These are phyloP conservation scores for Philereme vetulata DNA, from an alignment of 2,888 invertebrate species.

Conservation along the genomic window DNA sequence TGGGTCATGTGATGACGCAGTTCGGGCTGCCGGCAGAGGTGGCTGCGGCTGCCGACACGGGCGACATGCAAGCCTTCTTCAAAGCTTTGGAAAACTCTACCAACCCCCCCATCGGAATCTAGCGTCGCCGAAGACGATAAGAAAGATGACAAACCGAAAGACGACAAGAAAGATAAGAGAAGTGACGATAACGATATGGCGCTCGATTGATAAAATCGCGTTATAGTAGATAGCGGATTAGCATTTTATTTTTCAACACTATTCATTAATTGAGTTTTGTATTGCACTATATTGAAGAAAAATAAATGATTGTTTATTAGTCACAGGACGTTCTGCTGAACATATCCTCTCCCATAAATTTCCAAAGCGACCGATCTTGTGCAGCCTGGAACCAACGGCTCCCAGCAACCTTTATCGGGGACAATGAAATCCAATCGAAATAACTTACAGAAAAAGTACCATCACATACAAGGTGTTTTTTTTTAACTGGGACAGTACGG, in stretches of 20 bases:
- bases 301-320: constrained; percentile 19
- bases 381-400: too few relatives aligned
- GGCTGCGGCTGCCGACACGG: constrained; percentile 94
- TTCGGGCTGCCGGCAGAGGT: constrained; percentile 96
- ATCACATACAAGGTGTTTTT: too few relatives aligned
- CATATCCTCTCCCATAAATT: too few relatives aligned
- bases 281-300: constrained; percentile 7
- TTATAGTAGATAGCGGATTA: constrained; percentile 3
- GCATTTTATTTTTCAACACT: constrained; percentile 23
- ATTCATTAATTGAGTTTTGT: constrained; percentile 15
- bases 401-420: too few relatives aligned
- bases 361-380: too few relatives aligned
- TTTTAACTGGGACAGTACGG: too few relatives aligned
- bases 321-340: too few relatives aligned
- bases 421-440: too few relatives aligned
- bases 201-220: constrained; percentile 57
- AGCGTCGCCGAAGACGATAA: constrained; percentile 62
- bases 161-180: constrained; percentile 68
- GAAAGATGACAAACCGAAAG: constrained; percentile 58
- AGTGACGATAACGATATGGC: constrained; percentile 73
- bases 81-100: constrained; percentile 92
- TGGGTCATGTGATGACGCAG: constrained; percentile 97
- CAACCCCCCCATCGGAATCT: constrained; percentile 53
- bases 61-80: constrained; percentile 96
- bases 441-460: too few relatives aligned